Evolutionary conservation across 2,888 invertebrate genomes (phyloP), one percentile per base, ranked within the genome.

Genomic region (Lasius platythorax): DNA sequence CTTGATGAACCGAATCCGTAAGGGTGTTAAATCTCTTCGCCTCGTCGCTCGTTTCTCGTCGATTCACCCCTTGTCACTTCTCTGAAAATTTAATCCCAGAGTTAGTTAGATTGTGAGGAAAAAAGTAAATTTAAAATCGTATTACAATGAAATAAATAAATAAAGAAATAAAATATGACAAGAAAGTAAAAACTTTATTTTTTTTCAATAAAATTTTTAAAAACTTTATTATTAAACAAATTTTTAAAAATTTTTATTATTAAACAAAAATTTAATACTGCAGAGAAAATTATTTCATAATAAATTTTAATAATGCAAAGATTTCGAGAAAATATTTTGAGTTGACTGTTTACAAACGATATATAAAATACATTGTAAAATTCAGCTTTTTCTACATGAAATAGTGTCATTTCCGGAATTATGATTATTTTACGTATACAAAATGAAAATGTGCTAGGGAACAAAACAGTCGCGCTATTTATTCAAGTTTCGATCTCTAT

Each of bases 1-100:
- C 30, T 72, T 79, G 72, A 33, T 79, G 43, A 79, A 70, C 58
- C 58, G 43, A 78, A 79, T 79, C 58, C 30, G 15, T 56, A 58
- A 23, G 11, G 33, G 11, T 37, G n/a, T 30, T 28, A 30, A 23
- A 58, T 58, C 70, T 58, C 43, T 72, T n/a, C 40, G 23, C 18
- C 58, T 73, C 58, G 33, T 72, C 6, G 70, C 70, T 43, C 18
- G 28, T 43, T 33, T 58, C 43, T 72, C 53, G 9, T 67, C 15
- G 37, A n/a, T 40, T 46, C 30, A n/a, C 8, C n/a, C 43, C 50
- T n/a, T 33, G 33, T 18, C n/a, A 3, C 6, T 30, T 30, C 3
- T n/a, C 11, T 30, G 56, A 15, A 68, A 78, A 68, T 78, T 68
- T 78, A 53, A 68, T 12, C 12, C 8, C 18, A n/a, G 56, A 53